Base-by-base conservation (phyloP, 2,113 vertebrate species). In the Psilopsiagon aurifrons region DNA sequence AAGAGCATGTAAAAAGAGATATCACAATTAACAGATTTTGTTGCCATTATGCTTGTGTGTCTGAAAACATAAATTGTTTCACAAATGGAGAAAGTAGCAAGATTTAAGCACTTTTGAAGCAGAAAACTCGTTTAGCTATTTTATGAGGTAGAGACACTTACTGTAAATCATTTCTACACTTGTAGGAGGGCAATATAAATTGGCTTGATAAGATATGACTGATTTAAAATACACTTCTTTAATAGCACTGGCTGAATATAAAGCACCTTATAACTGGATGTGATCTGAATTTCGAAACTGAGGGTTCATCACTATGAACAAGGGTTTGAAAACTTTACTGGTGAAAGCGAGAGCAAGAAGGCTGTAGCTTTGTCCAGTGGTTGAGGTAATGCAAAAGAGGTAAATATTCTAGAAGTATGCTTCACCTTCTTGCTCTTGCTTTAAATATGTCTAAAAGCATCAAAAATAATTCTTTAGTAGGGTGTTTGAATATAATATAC, bases 121-220 rank as follows among this genome's bases (percentile, higher is more conserved):
- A 97, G 97, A 97, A 98, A 98, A 97, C 97, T 98, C 95, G 96
- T 98, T 98, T 98, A 97, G 85, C 80, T 98, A 59, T 97, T 98
- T 98, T 98, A 98, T 95, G 97, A 97, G 96, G 91, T 97, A 97
- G 96, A 97, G 97, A 93, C 91, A 95, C 90, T 97, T 92, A 92
- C 88, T 93, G 83, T 98, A 98, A 98, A 98, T 98, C 97, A 98
- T 96, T 93, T 83, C 64, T 95, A 95, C 71, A 95, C 95, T 97
- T 97, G 94, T 97, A 97, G 97, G 95, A 97, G 92, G 91, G 85
- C 83, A 97, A 96, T 97, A 98, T 97, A 98, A 98, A 98, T 97
- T 97, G 95, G 93, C 96, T 97, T 96, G 95, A 97, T 97, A 98
- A 97, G 96, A 96, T 98, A 96, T 28, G 43, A 97, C 94, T 97